These are phyloP conservation scores for Ormyrus rosae DNA, from an alignment of 2,888 invertebrate species.

Conservation along the genomic window DNA sequence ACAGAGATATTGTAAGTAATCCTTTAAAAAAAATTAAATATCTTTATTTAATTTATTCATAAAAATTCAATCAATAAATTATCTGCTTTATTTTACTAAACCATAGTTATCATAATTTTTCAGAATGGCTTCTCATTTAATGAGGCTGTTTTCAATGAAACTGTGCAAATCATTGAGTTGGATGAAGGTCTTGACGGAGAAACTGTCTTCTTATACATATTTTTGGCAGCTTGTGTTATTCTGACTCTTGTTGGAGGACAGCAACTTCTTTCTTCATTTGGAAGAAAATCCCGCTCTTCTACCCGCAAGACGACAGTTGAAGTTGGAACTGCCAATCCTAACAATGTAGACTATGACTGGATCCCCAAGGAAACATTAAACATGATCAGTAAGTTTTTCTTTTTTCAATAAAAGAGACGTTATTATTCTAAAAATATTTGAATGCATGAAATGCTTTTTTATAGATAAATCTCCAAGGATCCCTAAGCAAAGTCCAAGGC, in stretches of 20 bases:
- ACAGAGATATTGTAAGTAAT: conserved; percentile 82
- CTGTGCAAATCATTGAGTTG: conserved; percentile 95
- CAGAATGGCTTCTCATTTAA: conserved; percentile 82
- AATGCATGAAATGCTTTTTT: conserved; percentile 65
- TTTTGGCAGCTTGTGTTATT: conserved; percentile 93
- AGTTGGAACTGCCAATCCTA: conserved; percentile 91
- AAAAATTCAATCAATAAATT: conserved; percentile 8
- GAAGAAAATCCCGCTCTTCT: conserved; percentile 82
- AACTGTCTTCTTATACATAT: conserved; percentile 98
- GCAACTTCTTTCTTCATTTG: conserved; percentile 90
- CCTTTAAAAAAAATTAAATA: neutral
- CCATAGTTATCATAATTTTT: conserved; percentile 57
- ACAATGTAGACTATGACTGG: conserved; percentile 99
- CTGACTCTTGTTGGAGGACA: conserved; percentile 92
- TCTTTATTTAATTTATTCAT: conserved; percentile 1
- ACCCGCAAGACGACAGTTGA: conserved; percentile 84
- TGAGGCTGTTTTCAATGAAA: conserved; percentile 98
- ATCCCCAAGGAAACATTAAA: conserved; percentile 93
- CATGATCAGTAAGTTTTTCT: conserved; percentile 84
- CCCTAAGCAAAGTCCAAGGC: conserved; percentile 84
- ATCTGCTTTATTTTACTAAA: conserved; percentile 16
- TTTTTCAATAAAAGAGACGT: neutral
- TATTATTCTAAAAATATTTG: neutral
- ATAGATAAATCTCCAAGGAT: conserved; percentile 85
- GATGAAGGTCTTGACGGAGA: conserved; percentile 98